Evolutionary conservation across 1,140 invertebrate species (phyloP).

Genomic region (Papilio machaon): DNA sequence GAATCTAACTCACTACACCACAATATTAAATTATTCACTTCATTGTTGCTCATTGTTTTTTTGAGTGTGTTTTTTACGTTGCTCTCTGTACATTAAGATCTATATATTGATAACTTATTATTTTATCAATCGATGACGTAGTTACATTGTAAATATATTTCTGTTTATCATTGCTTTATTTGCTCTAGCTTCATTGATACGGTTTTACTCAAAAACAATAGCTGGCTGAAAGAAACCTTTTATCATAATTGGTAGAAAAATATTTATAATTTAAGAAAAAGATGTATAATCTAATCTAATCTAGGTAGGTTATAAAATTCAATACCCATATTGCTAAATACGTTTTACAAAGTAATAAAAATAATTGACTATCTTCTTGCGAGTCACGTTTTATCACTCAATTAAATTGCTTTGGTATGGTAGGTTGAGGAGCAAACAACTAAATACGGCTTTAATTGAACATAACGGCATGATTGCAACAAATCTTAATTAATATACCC

Average conservation of each 20-base stretch:
- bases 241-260: too few relatives aligned
- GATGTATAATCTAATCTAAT: too few relatives aligned
- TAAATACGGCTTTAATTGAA: neutral
- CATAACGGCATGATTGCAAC: neutral
- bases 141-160: slow-evolving; percentile 12
- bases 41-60: neutral
- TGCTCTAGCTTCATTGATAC: neutral
- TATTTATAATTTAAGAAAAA: too few relatives aligned
- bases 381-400: neutral
- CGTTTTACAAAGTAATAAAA: neutral
- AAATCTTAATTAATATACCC: neutral
- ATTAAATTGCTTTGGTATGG: neutral
- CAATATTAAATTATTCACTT: too few relatives aligned
- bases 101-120: slow-evolving; percentile 2
- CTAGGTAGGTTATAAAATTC: too few relatives aligned
- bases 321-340: neutral
- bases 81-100: neutral
- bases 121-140: slow-evolving; percentile 33
- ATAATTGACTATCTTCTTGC: neutral
- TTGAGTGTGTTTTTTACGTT: neutral
- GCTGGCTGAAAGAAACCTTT: neutral
- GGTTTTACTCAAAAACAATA: neutral
- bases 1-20: neutral
- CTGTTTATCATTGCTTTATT: slow-evolving; percentile 23
- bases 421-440: neutral